Percentiles rank a stretch among this genome's conserved stretches.
These are phyloP conservation scores for Diabrotica balteata DNA, from an alignment of 2,888 invertebrate species.

Conservation along the genomic window DNA sequence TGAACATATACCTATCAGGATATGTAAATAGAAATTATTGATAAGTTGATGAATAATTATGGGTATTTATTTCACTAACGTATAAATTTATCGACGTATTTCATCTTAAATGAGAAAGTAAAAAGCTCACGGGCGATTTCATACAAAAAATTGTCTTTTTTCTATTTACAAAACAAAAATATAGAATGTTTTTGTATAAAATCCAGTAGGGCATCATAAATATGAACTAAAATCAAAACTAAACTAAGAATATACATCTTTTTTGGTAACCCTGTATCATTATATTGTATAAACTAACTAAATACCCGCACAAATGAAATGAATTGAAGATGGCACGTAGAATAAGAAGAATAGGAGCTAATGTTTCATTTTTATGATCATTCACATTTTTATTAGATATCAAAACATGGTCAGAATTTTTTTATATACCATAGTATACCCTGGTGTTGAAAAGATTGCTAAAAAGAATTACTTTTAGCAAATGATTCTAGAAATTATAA, in stretches of 20 bases:
- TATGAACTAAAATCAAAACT: slow-evolving; percentile 34
- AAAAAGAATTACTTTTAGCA: no score
- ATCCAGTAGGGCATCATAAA: slow-evolving; percentile 22
- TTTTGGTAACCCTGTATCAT: slow-evolving; percentile 56
- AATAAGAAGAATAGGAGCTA: slow-evolving; percentile 25
- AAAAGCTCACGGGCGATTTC: slow-evolving; percentile 20
- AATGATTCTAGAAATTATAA: no score
- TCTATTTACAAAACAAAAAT: slow-evolving; percentile 37
- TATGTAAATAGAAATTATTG: no score
- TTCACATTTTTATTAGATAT: no score
- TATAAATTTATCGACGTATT: slow-evolving; percentile 18
- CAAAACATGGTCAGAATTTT: no score
- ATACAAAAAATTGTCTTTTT: slow-evolving; percentile 28
- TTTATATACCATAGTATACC: no score
- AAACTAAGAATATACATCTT: slow-evolving; percentile 45
- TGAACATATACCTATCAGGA: no score
- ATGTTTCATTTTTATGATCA: background rate
- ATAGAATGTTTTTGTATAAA: slow-evolving; percentile 28
- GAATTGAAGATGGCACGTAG: slow-evolving; percentile 45
- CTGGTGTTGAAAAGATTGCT: no score
- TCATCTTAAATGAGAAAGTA: slow-evolving; percentile 15
- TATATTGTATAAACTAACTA: slow-evolving; percentile 41
- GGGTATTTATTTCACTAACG: background rate
- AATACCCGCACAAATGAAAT: slow-evolving; percentile 44
- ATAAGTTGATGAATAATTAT: no score